Evolutionary conservation across 2,113 vertebrate species (phyloP).

Genomic region (Condylura cristata): DNA sequence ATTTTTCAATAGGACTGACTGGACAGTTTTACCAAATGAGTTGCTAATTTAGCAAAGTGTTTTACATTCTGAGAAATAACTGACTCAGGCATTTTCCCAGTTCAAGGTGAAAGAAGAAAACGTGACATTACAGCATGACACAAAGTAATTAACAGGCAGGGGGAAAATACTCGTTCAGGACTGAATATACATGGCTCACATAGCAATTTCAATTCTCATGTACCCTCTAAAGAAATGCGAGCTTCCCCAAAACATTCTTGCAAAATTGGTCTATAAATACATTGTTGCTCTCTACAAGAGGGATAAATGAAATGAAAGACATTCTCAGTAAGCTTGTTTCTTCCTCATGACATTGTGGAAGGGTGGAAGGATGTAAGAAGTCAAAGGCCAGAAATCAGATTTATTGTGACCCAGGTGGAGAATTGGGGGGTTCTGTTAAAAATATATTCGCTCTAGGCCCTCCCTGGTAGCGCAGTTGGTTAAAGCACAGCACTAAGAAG

Average conservation of each 20-base stretch:
- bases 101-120: conserved; percentile 26
- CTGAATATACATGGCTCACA: conserved; percentile 17
- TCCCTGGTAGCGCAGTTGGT: too few species aligned
- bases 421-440: neutral
- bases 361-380: neutral
- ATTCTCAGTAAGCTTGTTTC: neutral
- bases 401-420: neutral
- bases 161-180: neutral
- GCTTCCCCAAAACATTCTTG: conserved; percentile 27
- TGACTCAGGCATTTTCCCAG: neutral
- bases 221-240: conserved; percentile 30
- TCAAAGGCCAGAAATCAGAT: neutral
- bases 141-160: neutral
- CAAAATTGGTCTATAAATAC: conserved; percentile 35
- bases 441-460: neutral
- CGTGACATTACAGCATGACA: neutral
- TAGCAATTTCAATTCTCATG: neutral
- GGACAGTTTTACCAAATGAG: conserved; percentile 16
- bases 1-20: conserved; percentile 2
- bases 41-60: neutral
- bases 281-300: neutral
- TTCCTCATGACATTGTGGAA: neutral
- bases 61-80: conserved; percentile 37
- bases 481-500: too few species aligned
- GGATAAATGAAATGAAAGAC: neutral